These are phyloP conservation scores for Drosophila azteca DNA, from an alignment of 1,140 invertebrate genomes.

Conservation along the genomic window DNA sequence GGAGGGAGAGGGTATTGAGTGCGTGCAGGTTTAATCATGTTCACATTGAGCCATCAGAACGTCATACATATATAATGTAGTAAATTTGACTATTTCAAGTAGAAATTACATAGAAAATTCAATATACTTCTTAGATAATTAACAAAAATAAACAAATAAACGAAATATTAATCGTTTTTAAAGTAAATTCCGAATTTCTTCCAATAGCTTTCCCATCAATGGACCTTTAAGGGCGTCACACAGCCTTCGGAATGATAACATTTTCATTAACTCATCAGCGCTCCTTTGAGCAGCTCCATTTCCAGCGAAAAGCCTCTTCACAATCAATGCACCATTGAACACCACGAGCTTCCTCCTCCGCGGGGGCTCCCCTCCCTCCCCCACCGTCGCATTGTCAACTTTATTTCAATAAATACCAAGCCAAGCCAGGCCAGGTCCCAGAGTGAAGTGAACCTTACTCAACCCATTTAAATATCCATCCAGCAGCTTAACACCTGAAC, in stretches of 20 bases:
- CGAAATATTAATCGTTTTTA: no score
- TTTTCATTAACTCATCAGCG: constrained; percentile 30
- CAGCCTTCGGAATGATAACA: constrained; percentile 10
- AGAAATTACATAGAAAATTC: no score
- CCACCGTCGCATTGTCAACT: constrained; percentile 29
- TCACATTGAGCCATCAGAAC: no score
- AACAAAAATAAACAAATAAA: no score
- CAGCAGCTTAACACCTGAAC: constrained; percentile 68
- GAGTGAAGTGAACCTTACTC: constrained; percentile 10
- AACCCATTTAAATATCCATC: constrained; percentile 66
- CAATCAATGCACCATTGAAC: constrained; percentile 35
- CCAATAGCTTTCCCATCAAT: no score
- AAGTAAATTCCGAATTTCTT: no score
- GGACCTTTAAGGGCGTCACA: no score
- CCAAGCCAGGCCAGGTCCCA: background rate
- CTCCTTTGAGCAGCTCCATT: constrained; percentile 23
- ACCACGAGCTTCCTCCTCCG: constrained; percentile 18
- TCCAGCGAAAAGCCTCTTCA: constrained; percentile 32
- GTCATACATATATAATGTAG: no score
- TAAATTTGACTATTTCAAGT: no score
- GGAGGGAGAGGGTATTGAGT: no score
- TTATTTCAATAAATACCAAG: constrained; percentile 48
- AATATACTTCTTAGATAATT: no score
- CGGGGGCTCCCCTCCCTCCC: background rate
- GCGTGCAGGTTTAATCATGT: no score